Evolutionary conservation across 2,797 vertebrate species (phyloP), one percentile per base, ranked within the genome.

Genomic region (Echeneis naucrates): DNA sequence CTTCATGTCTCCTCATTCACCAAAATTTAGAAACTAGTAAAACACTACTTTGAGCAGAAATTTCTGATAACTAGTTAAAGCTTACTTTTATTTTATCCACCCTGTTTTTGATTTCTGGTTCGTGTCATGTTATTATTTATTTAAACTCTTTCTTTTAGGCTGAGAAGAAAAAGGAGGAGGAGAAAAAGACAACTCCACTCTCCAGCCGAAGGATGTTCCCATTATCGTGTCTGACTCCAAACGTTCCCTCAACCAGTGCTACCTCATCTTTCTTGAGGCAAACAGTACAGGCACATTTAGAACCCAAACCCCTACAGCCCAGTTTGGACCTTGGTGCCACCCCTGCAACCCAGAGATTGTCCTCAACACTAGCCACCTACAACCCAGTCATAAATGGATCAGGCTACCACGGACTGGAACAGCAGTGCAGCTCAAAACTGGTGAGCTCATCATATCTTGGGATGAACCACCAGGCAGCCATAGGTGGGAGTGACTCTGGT

Each of bases 111-210:
- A 32, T 71, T 50, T 67, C 11, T 65, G 19, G 4, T 62, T 67
- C 32, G 40, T 73, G 4, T 81, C 19, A n/a, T 65, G n/a, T 45
- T 68, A 10, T 68, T 27, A 80, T 44, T 83, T 69, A 76, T 81
- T 42, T 59, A 54, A 78, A 72, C 47, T 86, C 23, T 82, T 24
- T 86, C 54, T 81, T 78, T 52, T 62, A 95, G 94, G 93, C 92
- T 62, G 94, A 95, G 80, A 92, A 91, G 75, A 93, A 95, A 56
- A 95, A 95, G 78, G 96, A 96, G 67, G 96, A 96, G 62, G 93
- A 93, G 77, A 95, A 91, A 82, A 96, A 86, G 73, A 88, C 92
- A 2, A 93, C 93, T 0, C 94, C 96, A 1, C 93, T 96, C 33
- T 87, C 90, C 79, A 90, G 94, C 87, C 62, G 95, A 88, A 87